Evolutionary conservation across 2,888 invertebrate species (phyloP).

Genomic region (Podotricha telesiphe): DNA sequence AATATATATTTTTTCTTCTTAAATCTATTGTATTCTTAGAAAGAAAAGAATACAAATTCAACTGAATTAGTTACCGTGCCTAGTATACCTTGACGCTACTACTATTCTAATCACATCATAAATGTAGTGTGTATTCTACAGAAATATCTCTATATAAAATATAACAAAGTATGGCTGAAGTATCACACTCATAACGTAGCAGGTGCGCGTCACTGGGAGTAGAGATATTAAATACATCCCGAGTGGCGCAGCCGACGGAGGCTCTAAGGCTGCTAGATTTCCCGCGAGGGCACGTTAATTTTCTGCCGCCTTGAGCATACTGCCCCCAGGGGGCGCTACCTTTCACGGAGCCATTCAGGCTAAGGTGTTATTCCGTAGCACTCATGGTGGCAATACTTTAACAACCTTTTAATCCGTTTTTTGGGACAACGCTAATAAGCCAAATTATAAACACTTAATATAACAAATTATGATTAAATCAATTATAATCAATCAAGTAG

Average conservation of each 20-base stretch:
- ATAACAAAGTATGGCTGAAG: constrained; percentile 6
- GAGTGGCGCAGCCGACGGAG: constrained; percentile 57
- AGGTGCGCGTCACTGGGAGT: constrained; percentile 40
- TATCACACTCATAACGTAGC: constrained; percentile 29
- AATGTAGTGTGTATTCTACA: neutral
- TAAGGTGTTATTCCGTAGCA: constrained; percentile 81
- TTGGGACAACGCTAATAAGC: neutral
- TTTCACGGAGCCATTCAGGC: constrained; percentile 81
- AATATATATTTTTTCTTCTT: no score
- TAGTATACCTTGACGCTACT: neutral
- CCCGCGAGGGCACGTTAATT: constrained; percentile 88
- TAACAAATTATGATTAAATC: neutral
- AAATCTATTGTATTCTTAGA: no score
- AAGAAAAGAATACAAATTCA: no score
- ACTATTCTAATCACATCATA: neutral
- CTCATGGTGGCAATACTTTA: constrained; percentile 72
- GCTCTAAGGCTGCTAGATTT: constrained; percentile 85
- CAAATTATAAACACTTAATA: neutral
- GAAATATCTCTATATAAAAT: neutral
- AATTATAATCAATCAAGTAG: no score
- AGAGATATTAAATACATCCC: constrained; percentile 80
- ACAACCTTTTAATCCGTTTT: constrained; percentile 2
- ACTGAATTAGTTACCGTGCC: neutral
- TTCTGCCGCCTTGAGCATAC: constrained; percentile 91
- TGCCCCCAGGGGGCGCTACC: constrained; percentile 85